Base-by-base conservation (phyloP, 1,140 invertebrate species). In the Pollicipes pollicipes region DNA sequence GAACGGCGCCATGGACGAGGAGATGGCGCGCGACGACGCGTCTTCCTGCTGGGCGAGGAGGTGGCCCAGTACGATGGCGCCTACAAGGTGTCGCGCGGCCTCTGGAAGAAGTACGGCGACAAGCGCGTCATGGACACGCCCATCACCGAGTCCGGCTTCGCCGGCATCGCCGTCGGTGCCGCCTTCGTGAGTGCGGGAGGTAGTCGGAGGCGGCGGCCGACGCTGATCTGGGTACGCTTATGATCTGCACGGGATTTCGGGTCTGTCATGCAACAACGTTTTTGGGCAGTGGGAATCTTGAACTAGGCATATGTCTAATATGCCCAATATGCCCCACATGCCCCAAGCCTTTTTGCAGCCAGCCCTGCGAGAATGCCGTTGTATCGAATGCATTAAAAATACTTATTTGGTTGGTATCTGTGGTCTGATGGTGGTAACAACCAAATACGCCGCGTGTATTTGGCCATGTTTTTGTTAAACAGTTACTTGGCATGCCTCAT, bases 21-120 rank as follows among this genome's bases (percentile, higher is more conserved):
- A 99, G 83, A 90, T 99, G 85, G 88, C 90, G 77, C 84, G 88
- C 72, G 97, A 99, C 80, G 92, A 97, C 86, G 85, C 71, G 96
- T 99, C 0, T 97, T 98, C 80, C 77, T 99, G 28, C 76, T 99
- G 66, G 97, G 97, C 45, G 97, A 98, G 82, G 97, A 99, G 83
- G 97, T 99, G 0, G 96, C 95, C n/a, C 85, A 90, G 80, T 99
- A 98, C 77, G 96, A 99, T 79, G 97, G 97, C 71, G 95, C 96
- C 30, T 99, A 98, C 76, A 99, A 98, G 77, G 88, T 94, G 30
- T 91, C 87, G 35, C 88, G 93, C 77, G 95, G 95, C n/a, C 81
- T 99, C 30, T 98, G 91, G 91, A 96, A 97, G 79, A 98, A 98
- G 79, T 98, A 95, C 82, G 96, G 96, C 10, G 96, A 98, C 78